A percentile compares a stretch with the other conserved stretches of the same genome.
Evolutionary conservation across 1,140 invertebrate genomes (phyloP).

Genomic region (Drosophila lini): DNA sequence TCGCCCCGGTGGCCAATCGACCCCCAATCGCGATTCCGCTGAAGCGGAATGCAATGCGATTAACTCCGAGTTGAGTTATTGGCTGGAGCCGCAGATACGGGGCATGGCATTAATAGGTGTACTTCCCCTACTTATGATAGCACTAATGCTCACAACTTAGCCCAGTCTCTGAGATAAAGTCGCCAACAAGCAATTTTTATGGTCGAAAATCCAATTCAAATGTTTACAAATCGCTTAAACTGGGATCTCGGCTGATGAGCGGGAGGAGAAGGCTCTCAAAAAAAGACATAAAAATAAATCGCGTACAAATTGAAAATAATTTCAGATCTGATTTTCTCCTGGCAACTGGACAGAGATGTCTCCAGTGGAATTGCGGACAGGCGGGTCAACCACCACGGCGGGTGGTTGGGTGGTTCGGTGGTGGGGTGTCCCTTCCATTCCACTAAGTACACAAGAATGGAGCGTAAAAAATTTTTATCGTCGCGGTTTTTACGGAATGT

Average conservation of each 20-base stretch:
- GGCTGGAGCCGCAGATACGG: constrained; percentile 30
- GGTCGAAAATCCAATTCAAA: constrained; percentile 81
- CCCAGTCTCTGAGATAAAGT: constrained; percentile 64
- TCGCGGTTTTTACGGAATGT: constrained; percentile 83
- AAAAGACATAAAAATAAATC: constrained; percentile 84
- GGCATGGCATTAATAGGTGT: constrained; percentile 64
- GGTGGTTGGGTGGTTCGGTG: constrained; percentile 16
- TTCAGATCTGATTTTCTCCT: constrained; percentile 84
- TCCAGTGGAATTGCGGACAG: constrained; percentile 63
- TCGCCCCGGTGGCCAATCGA: constrained; percentile 19
- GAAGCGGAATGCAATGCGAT: constrained; percentile 73
- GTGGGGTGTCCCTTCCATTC: constrained; percentile 64
- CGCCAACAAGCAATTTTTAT: constrained; percentile 78
- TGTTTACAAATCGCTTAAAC: constrained; percentile 83
- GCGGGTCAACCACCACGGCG: constrained; percentile 66
- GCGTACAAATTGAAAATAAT: constrained; percentile 84
- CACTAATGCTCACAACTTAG: constrained; percentile 67
- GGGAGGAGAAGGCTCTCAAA: constrained; percentile 27
- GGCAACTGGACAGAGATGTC: constrained; percentile 72
- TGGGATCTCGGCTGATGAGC: constrained; percentile 28
- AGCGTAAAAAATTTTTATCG: constrained; percentile 84
- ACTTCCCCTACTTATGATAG: constrained; percentile 45
- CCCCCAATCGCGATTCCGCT: constrained; percentile 26
- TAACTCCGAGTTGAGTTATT: constrained; percentile 48
- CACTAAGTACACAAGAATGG: constrained; percentile 82